Percentiles rank a stretch among this genome's conserved stretches.
phyloP scores from a whole-genome alignment of 2,797 vertebrate genomes.

The Acestrorhynchus altus region DNA sequence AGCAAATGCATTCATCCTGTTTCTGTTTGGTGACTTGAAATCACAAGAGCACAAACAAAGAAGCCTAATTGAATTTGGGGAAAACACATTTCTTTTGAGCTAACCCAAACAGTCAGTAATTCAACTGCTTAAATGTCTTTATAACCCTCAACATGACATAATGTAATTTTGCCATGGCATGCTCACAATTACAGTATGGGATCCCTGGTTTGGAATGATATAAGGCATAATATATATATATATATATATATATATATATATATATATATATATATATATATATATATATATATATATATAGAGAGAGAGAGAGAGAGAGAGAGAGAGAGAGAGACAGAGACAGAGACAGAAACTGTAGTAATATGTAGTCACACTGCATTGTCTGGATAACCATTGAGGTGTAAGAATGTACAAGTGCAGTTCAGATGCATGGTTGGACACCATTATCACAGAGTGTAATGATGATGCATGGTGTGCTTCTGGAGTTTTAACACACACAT shows the following conservation, averaged over 20 bases:
- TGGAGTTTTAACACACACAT: slow-evolving; percentile 64
- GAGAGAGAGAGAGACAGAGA: slow-evolving; percentile 12
- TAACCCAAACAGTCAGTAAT: slow-evolving; percentile 26
- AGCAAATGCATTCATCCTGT: not conserved
- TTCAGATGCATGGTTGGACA: slow-evolving; percentile 43
- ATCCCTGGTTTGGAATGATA: slow-evolving; percentile 23
- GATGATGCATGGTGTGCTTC: slow-evolving; percentile 79
- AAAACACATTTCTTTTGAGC: not conserved
- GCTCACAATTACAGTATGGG: slow-evolving; percentile 6
- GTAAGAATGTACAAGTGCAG: not conserved
- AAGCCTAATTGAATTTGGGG: slow-evolving; percentile 28
- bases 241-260: not conserved
- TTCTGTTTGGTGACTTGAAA: slow-evolving; percentile 24
- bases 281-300: not conserved
- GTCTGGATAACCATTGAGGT: not conserved
- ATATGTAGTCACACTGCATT: not conserved
- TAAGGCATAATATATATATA: slow-evolving; percentile 2
- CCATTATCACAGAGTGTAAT: slow-evolving; percentile 75
- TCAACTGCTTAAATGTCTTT: slow-evolving; percentile 14
- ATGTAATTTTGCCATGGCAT: slow-evolving; percentile 16
- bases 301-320: not conserved
- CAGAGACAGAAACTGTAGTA: not conserved
- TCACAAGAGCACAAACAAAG: slow-evolving; percentile 40
- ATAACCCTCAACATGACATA: slow-evolving; percentile 33
- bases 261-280: not conserved